These are phyloP conservation scores for Patella depressa DNA, from an alignment of 2,888 invertebrate species.

Conservation along the genomic window DNA sequence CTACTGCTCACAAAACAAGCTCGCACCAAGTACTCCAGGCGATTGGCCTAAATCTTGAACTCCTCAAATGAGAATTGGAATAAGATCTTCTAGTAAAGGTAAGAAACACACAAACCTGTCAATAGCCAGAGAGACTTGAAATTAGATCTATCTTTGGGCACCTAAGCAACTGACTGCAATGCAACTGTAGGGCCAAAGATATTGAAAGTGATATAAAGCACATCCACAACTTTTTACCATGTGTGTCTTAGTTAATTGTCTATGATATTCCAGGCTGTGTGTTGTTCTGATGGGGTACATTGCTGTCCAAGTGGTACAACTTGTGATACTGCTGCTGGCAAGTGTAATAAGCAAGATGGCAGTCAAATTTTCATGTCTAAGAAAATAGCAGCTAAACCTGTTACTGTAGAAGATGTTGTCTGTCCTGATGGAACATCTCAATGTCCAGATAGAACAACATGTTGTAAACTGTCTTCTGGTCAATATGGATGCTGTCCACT, in stretches of 20 bases:
- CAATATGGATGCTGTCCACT: constrained; percentile 49
- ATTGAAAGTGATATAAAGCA: too few relatives aligned
- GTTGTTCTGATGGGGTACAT: constrained; percentile 56
- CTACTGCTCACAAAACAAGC: too few relatives aligned
- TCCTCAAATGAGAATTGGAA: too few relatives aligned
- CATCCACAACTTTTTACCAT: too few relatives aligned
- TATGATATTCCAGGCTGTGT: constrained; percentile 43
- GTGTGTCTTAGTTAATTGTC: not conserved
- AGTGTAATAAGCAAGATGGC: constrained; percentile 37
- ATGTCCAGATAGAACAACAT: constrained; percentile 50
- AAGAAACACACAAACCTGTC: too few relatives aligned
- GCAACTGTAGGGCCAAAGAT: too few relatives aligned
- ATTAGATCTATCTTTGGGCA: too few relatives aligned
- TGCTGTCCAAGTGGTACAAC: constrained; percentile 45
- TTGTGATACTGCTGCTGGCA: constrained; percentile 43
- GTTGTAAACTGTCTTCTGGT: constrained; percentile 47
- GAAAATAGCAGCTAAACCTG: constrained; percentile 28
- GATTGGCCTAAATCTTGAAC: too few relatives aligned
- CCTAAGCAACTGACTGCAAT: too few relatives aligned
- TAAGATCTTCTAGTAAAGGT: too few relatives aligned
- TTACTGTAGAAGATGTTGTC: constrained; percentile 26
- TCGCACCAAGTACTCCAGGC: too few relatives aligned
- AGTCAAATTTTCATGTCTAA: constrained; percentile 31
- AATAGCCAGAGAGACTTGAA: too few relatives aligned
- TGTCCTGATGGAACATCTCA: constrained; percentile 40